phyloP scores from a whole-genome alignment of 2,797 vertebrate genomes.

The Melanotaenia boesemani region DNA sequence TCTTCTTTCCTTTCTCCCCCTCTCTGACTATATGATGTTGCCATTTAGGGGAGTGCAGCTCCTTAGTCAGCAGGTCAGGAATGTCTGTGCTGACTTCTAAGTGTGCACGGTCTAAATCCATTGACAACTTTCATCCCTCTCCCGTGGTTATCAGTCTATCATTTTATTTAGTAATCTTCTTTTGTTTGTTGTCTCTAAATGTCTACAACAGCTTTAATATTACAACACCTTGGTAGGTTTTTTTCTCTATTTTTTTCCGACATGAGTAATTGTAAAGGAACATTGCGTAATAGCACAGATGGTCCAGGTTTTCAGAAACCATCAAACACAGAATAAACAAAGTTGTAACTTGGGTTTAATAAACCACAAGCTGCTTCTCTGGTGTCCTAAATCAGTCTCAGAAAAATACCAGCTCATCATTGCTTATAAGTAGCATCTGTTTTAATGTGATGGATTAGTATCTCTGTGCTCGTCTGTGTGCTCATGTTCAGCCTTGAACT shows the following conservation, averaged over 20 bases:
- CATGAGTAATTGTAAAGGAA: constrained; percentile 9
- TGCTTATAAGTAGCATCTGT: not conserved
- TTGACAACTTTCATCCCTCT: constrained; percentile 3
- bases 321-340: not conserved
- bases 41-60: constrained; percentile 74
- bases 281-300: not conserved
- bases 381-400: not conserved
- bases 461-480: not conserved
- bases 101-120: constrained; percentile 29
- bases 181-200: not conserved
- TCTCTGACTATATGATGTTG: constrained; percentile 55
- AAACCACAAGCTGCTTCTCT: not conserved
- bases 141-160: constrained; percentile 8
- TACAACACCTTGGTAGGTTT: not conserved
- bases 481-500: not conserved
- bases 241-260: not conserved
- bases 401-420: not conserved
- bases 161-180: not conserved
- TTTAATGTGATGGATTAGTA: not conserved
- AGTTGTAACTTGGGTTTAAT: not conserved
- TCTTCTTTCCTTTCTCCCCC: constrained; percentile 30
- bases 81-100: constrained; percentile 55
- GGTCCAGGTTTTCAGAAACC: not conserved
- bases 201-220: constrained; percentile 2
- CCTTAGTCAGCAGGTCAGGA: constrained; percentile 60